Percentiles rank a stretch among this genome's conserved stretches.
These are phyloP conservation scores for Lucinisca nassula DNA, from an alignment of 2,888 invertebrate genomes.

Conservation along the genomic window DNA sequence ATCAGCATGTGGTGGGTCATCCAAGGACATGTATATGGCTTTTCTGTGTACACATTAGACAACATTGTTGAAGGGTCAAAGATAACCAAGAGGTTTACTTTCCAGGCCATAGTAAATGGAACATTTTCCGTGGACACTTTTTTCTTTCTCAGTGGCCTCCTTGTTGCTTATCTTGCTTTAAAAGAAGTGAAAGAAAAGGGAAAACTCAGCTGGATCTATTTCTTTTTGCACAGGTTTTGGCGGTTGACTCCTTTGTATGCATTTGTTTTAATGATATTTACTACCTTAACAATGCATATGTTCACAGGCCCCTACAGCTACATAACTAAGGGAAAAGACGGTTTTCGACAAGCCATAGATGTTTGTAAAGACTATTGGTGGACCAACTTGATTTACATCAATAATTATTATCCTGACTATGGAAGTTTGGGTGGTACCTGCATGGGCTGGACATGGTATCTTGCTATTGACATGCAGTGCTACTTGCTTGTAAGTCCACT, in stretches of 20 bases:
- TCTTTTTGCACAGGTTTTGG: constrained; percentile 63
- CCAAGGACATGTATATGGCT: constrained; percentile 63
- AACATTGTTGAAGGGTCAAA: constrained; percentile 51
- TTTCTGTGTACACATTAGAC: constrained; percentile 52
- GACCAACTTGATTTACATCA: constrained; percentile 82
- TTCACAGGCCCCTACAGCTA: constrained; percentile 54
- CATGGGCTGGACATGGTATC: constrained; percentile 80
- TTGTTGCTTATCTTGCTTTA: constrained; percentile 64
- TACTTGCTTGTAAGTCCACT: constrained; percentile 75
- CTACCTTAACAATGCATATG: constrained; percentile 39
- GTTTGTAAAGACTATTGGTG: constrained; percentile 83
- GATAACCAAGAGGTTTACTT: constrained; percentile 63
- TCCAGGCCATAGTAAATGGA: constrained; percentile 83
- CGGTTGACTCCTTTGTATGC: constrained; percentile 73
- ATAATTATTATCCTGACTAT: constrained; percentile 80
- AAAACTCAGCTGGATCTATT: constrained; percentile 57
- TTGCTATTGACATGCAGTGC: constrained; percentile 85
- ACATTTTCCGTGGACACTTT: constrained; percentile 85
- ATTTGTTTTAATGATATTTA: constrained; percentile 64
- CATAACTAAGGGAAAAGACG: neutral
- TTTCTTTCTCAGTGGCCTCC: constrained; percentile 80
- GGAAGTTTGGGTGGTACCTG: constrained; percentile 61
- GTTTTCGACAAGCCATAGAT: neutral
- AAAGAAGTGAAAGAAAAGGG: constrained; percentile 58
- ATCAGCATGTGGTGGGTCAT: constrained; percentile 72